Base-by-base conservation (phyloP, 2,888 invertebrate species). In the Yponomeuta sedellus region DNA sequence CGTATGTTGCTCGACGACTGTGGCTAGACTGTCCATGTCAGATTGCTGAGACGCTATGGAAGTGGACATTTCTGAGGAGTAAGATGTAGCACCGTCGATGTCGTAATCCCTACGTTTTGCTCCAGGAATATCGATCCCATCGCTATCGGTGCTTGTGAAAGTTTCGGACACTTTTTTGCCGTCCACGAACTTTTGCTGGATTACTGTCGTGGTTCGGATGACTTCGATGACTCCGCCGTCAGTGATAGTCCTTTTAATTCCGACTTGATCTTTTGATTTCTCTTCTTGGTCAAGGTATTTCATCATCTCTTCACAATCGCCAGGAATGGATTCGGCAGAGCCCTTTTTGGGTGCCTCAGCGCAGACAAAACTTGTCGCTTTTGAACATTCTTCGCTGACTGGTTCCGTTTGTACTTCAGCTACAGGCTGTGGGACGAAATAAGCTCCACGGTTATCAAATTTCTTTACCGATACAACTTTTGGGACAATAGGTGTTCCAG, bases 251-350 rank as follows among this genome's bases (percentile, higher is more conserved):
- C 75, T 80, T 0, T 82, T 81, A 1, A 80, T 75, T 20, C 76
- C 66, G 66, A 79, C 74, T 20, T 74, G 72, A 69, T 79, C 75
- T 59, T 81, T 81, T 11, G 81, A 77, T 70, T 85, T 84, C 68
- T 89, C 87, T 91, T 85, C 94, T 91, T 79, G 92, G 75, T 81
- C 93, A 78, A 82, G 84, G 70, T 86, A 85, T 89, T 85, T 93
- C 93, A 83, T 93, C 93, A 77, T 92, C 86, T 82, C 92, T 85
- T 78, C 94, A 85, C 81, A 94, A 79, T 77, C 94, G 88, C 88
- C 94, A 85, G 91, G 89, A 68, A 91, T 89, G 0, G 91, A 91
- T 73, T 91, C 91, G 1, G 88, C 91, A 61, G 91, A 90, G 11
- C 90, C 91, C 64, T 89, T 90, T 69, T 88, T 90, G 3, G 88